Evolutionary conservation across 2,797 vertebrate species (phyloP).

Genomic region (Sphaeramia orbicularis): DNA sequence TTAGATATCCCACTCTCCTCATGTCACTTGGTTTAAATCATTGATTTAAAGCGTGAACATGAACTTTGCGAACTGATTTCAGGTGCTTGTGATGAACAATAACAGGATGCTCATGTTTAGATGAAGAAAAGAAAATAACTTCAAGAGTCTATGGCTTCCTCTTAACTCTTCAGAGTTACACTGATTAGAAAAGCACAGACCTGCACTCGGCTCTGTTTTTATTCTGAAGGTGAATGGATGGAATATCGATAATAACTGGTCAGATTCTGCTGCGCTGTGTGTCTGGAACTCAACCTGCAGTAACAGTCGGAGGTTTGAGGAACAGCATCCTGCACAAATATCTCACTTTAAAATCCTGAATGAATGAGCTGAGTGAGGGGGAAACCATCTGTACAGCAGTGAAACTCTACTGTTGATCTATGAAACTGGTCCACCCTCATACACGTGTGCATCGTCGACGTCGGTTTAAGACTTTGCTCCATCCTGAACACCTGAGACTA

Average conservation of each 20-base stretch:
- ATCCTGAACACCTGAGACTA: constrained; percentile 71
- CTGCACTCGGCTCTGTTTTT: not conserved
- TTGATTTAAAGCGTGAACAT: constrained; percentile 68
- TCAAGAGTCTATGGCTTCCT: constrained; percentile 2
- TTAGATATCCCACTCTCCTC: constrained; percentile 18
- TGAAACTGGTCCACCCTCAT: constrained; percentile 14
- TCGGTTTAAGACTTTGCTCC: constrained; percentile 51
- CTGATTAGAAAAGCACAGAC: constrained; percentile 8
- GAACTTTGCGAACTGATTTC: constrained; percentile 42
- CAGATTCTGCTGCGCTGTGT: not conserved
- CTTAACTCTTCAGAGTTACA: constrained; percentile 2
- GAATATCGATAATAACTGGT: not conserved
- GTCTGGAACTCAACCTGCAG: not conserved
- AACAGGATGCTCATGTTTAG: constrained; percentile 9
- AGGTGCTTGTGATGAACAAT: constrained; percentile 47
- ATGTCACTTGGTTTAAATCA: constrained; percentile 20
- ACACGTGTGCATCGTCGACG: constrained; percentile 45
- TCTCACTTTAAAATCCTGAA: too few species aligned
- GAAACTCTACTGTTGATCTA: not conserved
- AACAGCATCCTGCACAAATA: too few species aligned
- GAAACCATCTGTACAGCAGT: too few species aligned
- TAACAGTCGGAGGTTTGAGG: not conserved
- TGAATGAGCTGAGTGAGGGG: too few species aligned
- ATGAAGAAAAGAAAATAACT: constrained; percentile 3
- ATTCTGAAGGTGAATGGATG: constrained; percentile 1